Percentiles rank a stretch among this genome's conserved stretches.
These are phyloP conservation scores for Pteronotus mesoamericanus DNA, from an alignment of 2,797 vertebrate genomes.

Conservation along the genomic window DNA sequence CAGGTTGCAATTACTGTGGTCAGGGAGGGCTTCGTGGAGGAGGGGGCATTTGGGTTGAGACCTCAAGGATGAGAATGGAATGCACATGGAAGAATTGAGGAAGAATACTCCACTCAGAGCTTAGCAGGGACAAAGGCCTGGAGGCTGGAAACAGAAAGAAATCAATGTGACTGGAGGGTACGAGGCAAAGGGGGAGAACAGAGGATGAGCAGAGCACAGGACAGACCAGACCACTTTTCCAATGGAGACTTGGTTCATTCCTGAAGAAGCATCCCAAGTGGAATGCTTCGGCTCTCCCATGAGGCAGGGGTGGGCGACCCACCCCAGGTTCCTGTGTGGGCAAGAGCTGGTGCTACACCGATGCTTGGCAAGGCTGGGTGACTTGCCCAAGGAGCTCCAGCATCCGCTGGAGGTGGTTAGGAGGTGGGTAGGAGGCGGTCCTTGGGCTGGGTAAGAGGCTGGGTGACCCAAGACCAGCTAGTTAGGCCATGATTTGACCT, in stretches of 20 bases:
- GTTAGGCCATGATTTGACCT: neutral
- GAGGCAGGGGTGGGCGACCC: neutral
- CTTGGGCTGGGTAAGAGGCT: neutral
- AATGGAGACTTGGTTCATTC: neutral
- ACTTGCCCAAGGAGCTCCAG: neutral
- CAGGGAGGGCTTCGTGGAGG: neutral
- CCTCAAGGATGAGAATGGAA: neutral
- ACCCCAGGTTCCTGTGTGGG: neutral
- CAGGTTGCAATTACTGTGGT: neutral
- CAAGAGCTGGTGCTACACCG: neutral
- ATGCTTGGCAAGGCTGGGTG: neutral
- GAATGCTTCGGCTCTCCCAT: neutral
- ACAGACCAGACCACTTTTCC: neutral
- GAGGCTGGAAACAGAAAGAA: neutral
- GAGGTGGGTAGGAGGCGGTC: neutral
- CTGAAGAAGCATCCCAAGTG: neutral
- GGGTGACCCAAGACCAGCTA: neutral
- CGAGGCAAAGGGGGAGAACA: neutral
- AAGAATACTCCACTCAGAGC: neutral
- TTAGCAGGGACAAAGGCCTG: neutral
- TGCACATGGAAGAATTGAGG: neutral
- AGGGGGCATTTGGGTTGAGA: neutral
- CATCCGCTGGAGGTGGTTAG: neutral
- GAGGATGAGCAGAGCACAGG: neutral
- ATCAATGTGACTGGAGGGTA: neutral